Evolutionary conservation across 2,888 invertebrate genomes (phyloP).

Genomic region (Mylabris sibirica): DNA sequence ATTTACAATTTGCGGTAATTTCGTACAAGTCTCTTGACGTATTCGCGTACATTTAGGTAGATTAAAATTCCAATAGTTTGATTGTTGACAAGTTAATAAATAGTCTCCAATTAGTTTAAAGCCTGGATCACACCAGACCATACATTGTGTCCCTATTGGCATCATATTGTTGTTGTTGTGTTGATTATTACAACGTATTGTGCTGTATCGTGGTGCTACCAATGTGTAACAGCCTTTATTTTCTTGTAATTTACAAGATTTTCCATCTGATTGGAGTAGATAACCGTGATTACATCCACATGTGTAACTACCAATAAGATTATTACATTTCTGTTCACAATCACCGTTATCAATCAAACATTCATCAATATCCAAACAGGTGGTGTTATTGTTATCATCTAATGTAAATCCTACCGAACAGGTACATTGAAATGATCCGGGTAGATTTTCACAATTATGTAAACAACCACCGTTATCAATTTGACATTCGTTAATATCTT

Average conservation of each 20-base stretch:
- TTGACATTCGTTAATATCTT: slow-evolving; percentile 67
- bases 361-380: slow-evolving; percentile 60
- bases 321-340: slow-evolving; percentile 63
- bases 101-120: slow-evolving; percentile 65
- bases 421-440: slow-evolving; percentile 63
- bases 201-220: slow-evolving; percentile 47
- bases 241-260: slow-evolving; percentile 41
- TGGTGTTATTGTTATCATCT: slow-evolving; percentile 46
- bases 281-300: slow-evolving; percentile 64
- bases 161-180: slow-evolving; percentile 38
- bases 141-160: slow-evolving; percentile 61
- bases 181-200: slow-evolving; percentile 47
- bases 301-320: slow-evolving; percentile 62
- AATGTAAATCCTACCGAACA: slow-evolving; percentile 62
- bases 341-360: slow-evolving; percentile 56
- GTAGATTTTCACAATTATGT: slow-evolving; percentile 67
- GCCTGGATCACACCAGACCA: slow-evolving; percentile 64
- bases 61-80: slow-evolving; percentile 62
- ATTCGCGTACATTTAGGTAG: neutral
- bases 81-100: slow-evolving; percentile 62
- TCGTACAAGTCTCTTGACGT: slow-evolving; percentile 59
- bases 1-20: slow-evolving; percentile 60
- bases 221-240: slow-evolving; percentile 47
- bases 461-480: slow-evolving; percentile 69
- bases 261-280: slow-evolving; percentile 43